Percentiles rank a stretch among this genome's conserved stretches.
These are phyloP conservation scores for Drosophila meridionalis DNA, from an alignment of 2,888 invertebrate species.

Conservation along the genomic window DNA sequence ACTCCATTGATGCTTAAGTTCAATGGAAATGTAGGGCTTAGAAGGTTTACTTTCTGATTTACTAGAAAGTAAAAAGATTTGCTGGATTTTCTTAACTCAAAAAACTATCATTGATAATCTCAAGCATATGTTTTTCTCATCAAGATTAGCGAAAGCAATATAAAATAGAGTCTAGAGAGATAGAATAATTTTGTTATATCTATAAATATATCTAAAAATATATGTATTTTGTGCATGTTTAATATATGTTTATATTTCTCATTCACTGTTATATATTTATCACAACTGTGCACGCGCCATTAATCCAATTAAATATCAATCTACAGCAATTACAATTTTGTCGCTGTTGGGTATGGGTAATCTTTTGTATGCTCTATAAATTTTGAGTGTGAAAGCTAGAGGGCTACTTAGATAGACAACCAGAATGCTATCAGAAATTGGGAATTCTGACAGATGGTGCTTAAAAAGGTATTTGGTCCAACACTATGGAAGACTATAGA, in stretches of 20 bases:
- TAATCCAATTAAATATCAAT: slow-evolving; percentile 39
- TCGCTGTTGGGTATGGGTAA: background rate
- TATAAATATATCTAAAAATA: background rate
- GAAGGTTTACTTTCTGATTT: background rate
- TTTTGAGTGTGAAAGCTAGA: no score
- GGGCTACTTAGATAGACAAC: no score
- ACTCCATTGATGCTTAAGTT: slow-evolving; percentile 4
- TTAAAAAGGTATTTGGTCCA: no score
- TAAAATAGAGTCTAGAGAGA: background rate
- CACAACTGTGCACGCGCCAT: slow-evolving; percentile 30
- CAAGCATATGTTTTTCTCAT: slow-evolving; percentile 3
- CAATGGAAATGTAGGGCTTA: background rate
- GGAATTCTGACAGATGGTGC: no score
- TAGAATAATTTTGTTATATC: background rate
- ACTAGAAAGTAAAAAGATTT: slow-evolving; percentile 5
- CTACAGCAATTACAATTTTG: slow-evolving; percentile 14
- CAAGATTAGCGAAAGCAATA: background rate
- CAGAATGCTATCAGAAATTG: no score
- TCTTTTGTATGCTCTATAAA: slow-evolving; percentile 2
- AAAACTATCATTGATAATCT: slow-evolving; percentile 7
- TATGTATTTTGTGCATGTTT: background rate
- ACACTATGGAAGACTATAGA: no score
- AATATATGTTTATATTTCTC: background rate
- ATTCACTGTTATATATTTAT: slow-evolving; percentile 13
- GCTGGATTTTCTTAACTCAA: background rate